These are phyloP conservation scores for Emydoidea blandingii DNA, from an alignment of 2,797 vertebrate genomes.

Conservation along the genomic window DNA sequence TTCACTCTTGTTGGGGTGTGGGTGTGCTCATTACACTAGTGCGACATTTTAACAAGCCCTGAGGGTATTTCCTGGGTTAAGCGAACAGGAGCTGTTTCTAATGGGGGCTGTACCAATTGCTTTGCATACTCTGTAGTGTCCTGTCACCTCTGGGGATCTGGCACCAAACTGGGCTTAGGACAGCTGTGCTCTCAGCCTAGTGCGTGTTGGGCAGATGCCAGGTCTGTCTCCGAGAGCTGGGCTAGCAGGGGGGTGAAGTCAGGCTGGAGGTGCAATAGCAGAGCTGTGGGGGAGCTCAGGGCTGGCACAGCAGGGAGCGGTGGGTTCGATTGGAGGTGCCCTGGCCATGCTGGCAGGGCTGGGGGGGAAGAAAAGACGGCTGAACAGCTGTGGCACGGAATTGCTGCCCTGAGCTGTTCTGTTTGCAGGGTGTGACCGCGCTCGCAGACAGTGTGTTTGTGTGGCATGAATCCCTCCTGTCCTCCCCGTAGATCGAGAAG, in stretches of 20 bases:
- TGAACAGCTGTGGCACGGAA: too few species aligned
- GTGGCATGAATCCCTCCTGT: not conserved
- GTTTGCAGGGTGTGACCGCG: not conserved
- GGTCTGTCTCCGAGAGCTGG: not conserved
- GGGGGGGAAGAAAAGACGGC: too few species aligned
- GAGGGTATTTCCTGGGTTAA: too few species aligned
- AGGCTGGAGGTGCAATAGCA: not conserved
- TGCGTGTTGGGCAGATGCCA: not conserved
- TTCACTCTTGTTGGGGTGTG: too few species aligned
- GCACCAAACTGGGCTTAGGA: not conserved
- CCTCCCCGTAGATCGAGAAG: constrained; percentile 63
- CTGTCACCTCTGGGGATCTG: not conserved
- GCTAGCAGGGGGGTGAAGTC: not conserved
- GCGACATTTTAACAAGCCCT: too few species aligned
- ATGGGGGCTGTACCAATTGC: too few species aligned
- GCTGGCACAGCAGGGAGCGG: not conserved
- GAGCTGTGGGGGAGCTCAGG: not conserved
- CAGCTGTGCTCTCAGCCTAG: not conserved
- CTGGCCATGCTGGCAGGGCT: not conserved
- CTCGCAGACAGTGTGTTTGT: not conserved
- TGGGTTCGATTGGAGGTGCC: not conserved
- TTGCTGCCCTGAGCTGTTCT: not conserved
- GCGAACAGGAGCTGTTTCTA: too few species aligned
- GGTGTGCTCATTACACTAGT: too few species aligned
- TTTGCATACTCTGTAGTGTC: not conserved